phyloP scores from a whole-genome alignment of 2,888 invertebrate species.

The Pyrocoelia pectoralis region DNA sequence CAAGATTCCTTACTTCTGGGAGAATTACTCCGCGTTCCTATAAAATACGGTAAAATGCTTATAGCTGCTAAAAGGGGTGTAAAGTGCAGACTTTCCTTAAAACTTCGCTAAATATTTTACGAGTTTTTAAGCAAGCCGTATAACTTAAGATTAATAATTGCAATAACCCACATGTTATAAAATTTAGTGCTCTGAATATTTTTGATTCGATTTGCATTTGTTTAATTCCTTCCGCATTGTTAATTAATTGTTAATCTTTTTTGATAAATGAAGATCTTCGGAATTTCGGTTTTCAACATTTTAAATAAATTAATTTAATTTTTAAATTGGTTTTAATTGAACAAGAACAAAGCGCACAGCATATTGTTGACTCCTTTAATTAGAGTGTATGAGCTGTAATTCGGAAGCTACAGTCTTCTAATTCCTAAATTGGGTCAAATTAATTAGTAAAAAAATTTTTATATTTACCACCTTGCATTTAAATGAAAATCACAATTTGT shows the following conservation, averaged over 20 bases:
- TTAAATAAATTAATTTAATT: not conserved
- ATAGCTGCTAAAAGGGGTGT: too few relatives aligned
- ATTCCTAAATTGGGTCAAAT: not conserved
- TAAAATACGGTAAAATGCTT: too few relatives aligned
- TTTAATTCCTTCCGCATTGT: not conserved
- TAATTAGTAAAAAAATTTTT: not conserved
- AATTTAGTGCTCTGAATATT: not conserved
- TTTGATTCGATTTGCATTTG: not conserved
- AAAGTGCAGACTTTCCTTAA: too few relatives aligned
- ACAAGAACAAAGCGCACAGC: not conserved
- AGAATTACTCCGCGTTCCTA: too few relatives aligned
- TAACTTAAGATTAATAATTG: too few relatives aligned
- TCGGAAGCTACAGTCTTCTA: not conserved
- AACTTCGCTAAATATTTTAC: too few relatives aligned
- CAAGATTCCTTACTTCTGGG: too few relatives aligned
- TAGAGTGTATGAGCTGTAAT: not conserved
- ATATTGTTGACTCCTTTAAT: not conserved
- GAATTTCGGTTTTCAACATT: not conserved
- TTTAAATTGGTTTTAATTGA: not conserved
- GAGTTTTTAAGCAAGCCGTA: too few relatives aligned
- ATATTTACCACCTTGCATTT: not conserved
- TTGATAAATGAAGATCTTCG: too few relatives aligned
- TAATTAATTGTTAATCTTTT: too few relatives aligned
- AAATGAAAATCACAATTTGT: not conserved
- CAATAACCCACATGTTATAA: not conserved